These are phyloP conservation scores for Apistogramma diplotaenia DNA, from an alignment of 2,113 vertebrate species.

Conservation along the genomic window DNA sequence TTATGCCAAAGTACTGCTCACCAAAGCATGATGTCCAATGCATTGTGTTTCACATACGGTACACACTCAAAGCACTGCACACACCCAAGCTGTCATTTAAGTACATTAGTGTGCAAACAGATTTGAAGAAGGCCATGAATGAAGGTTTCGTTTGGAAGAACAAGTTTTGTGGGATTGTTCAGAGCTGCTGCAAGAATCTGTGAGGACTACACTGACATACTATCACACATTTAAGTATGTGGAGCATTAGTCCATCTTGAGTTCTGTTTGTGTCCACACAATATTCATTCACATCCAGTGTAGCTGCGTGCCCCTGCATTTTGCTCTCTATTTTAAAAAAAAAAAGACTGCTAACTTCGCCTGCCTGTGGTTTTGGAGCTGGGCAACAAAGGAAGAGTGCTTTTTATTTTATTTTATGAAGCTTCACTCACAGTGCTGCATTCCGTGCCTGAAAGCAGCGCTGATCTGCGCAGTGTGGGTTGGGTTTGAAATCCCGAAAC, in stretches of 20 bases:
- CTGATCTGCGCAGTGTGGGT: not conserved
- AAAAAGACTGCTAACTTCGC: not conserved
- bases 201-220: not conserved
- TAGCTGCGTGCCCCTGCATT: not conserved
- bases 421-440: not conserved
- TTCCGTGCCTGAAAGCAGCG: not conserved
- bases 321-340: not conserved
- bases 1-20: not conserved
- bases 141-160: not conserved
- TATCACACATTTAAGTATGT: not conserved
- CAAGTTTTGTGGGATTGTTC: not conserved
- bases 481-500: not conserved
- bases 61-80: not conserved
- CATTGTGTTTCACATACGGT: not conserved
- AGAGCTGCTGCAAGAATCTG: not conserved
- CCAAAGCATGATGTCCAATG: conserved; percentile 18
- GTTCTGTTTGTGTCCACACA: not conserved
- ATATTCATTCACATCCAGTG: not conserved
- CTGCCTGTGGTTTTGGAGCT: too few species aligned
- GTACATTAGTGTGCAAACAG: not conserved
- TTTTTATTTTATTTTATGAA: not conserved
- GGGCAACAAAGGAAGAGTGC: too few species aligned
- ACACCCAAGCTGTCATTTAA: not conserved
- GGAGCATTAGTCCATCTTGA: not conserved
- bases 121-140: not conserved